Conservation (phyloP, 2,888 invertebrate species). For the Drosophila meridionalis region DNA sequence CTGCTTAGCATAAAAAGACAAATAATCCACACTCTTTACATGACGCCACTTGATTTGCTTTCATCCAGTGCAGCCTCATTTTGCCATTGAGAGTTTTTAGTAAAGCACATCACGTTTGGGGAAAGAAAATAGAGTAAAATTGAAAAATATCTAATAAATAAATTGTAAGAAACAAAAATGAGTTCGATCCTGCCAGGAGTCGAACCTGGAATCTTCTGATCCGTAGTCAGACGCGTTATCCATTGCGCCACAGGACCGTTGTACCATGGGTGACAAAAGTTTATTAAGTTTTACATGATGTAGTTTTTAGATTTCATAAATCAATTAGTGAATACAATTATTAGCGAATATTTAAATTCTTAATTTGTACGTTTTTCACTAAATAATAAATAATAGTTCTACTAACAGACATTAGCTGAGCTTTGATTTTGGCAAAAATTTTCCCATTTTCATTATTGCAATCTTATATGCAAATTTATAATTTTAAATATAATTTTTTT, state of each 20-base stretch:
- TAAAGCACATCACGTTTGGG: slow-evolving; percentile 6
- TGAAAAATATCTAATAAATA: neutral
- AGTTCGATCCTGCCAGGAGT: slow-evolving; percentile 83
- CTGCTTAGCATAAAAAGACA: slow-evolving; percentile 54
- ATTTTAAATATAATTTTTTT: no score
- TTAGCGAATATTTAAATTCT: no score
- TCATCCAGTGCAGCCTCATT: slow-evolving; percentile 19
- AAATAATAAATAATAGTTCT: no score
- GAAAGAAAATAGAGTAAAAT: neutral
- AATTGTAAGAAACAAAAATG: neutral
- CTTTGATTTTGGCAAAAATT: no score
- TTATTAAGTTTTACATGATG: no score
- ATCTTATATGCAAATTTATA: no score
- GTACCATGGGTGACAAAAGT: neutral
- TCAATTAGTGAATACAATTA: no score
- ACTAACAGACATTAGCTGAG: no score
- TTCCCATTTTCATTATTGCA: no score
- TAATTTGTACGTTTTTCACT: no score
- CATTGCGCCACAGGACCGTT: slow-evolving; percentile 85
- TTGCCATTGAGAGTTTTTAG: slow-evolving; percentile 18
- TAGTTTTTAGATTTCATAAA: no score
- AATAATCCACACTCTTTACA: slow-evolving; percentile 55
- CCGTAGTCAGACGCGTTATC: slow-evolving; percentile 86
- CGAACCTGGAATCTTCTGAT: slow-evolving; percentile 86
- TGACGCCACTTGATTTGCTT: slow-evolving; percentile 50